Base-by-base conservation (phyloP, 2,113 vertebrate species). In the Scolopax mira region DNA sequence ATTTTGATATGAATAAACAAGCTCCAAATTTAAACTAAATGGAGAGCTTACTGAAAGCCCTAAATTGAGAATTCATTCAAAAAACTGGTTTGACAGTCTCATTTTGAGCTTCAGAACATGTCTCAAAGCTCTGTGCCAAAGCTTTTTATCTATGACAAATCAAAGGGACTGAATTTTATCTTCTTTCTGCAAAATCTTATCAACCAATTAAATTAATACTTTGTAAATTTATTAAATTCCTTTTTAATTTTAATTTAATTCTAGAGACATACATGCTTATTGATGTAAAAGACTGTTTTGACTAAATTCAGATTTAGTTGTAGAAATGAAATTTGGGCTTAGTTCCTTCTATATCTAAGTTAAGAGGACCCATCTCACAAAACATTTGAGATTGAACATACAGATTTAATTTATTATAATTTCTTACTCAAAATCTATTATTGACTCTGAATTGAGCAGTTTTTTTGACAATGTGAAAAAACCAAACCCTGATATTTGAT, bases 371-470 rank as follows among this genome's bases (percentile, higher is more conserved):
- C 23, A 35, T 27, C 16, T 61, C 27, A 57, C 30, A 11, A 4
- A 70, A 48, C 18, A 44, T 4, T 8, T 30, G 10, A 42, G 7
- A 52, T 11, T 35, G 27, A 73, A 39, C 23, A 65, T 16, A 31
- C 3, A 41, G 27, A 88, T 37, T 58, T 35, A 25, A 42, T 55
- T 37, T 74, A 78, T 22, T 49, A 12, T 11, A 18, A 69, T 57
- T 81, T 80, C 22, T 80, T 5, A 39, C 14, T 16, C 48, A 71
- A 48, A 57, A 55, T 51, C 25, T 35, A 13, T 35, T 70, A 33
- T 46, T 49, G 25, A 55, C 13, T 22, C 2, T 60, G 25, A 79
- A 51, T 10, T 37, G 19, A 15, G 11, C 9, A 18, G 1, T 0
- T 46, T 0, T 46, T 62, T 89, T 35, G 9, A 4, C 17, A 42